These are phyloP conservation scores for Sarcophaga bullata DNA, from an alignment of 1,140 invertebrate species.

Conservation along the genomic window DNA sequence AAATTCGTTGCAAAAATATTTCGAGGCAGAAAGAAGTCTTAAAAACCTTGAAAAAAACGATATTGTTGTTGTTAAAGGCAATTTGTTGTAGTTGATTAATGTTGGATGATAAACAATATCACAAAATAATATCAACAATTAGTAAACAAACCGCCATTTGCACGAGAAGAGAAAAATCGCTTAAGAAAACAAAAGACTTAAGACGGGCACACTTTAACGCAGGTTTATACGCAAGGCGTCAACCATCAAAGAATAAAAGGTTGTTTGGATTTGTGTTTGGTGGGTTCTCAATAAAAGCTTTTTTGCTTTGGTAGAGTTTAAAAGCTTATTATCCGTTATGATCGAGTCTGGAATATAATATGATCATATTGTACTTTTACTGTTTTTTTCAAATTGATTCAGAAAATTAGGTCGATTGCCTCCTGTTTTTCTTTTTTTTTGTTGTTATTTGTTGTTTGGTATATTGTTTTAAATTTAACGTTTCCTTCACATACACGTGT, in stretches of 20 bases:
- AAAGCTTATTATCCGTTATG: too few relatives aligned
- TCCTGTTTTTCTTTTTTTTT: too few relatives aligned
- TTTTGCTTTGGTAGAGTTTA: too few relatives aligned
- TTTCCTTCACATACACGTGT: too few relatives aligned
- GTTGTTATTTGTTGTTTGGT: too few relatives aligned
- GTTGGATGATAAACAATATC: neutral
- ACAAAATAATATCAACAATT: too few relatives aligned
- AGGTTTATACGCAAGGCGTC: neutral
- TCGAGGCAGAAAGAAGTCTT: neutral
- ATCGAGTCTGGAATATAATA: too few relatives aligned
- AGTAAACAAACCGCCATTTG: neutral
- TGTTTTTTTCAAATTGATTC: neutral
- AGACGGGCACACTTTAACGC: neutral
- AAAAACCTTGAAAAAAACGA: neutral
- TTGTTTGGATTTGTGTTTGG: neutral
- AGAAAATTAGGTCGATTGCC: too few relatives aligned
- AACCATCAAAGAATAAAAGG: neutral
- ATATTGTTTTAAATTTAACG: too few relatives aligned
- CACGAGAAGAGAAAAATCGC: neutral
- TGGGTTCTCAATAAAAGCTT: too few relatives aligned
- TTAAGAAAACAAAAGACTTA: constrained; percentile 8
- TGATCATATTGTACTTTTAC: neutral
- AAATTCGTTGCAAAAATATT: neutral
- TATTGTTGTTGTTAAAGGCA: neutral
- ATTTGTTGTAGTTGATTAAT: neutral